These are phyloP conservation scores for Ectemnius continuus DNA, from an alignment of 2,888 invertebrate genomes.

Conservation along the genomic window DNA sequence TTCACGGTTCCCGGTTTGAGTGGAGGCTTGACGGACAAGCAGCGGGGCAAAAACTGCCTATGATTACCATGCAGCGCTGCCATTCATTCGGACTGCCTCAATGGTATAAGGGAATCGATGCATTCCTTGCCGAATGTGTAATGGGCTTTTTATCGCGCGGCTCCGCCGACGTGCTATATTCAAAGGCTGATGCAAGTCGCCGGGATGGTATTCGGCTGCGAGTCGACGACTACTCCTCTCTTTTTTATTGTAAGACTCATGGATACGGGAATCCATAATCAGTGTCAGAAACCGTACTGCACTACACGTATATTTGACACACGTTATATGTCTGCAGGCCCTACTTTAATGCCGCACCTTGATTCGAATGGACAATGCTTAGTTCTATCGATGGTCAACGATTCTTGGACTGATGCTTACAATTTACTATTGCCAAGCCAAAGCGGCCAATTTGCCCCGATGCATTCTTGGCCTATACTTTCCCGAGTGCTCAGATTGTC, in stretches of 20 bases:
- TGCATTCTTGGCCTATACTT: slow-evolving; percentile 20
- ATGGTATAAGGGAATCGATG: background rate
- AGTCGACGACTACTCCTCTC: no score
- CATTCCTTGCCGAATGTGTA: slow-evolving; percentile 3
- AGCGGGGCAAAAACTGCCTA: no score
- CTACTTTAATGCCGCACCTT: no score
- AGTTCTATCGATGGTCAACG: slow-evolving; percentile 63
- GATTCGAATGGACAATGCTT: slow-evolving; percentile 56
- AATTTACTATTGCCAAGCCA: slow-evolving; percentile 67
- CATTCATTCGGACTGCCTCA: background rate
- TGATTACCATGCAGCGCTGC: no score
- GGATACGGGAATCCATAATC: slow-evolving; percentile 2
- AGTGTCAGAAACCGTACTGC: no score
- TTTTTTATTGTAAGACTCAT: slow-evolving; percentile 5
- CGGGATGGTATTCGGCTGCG: background rate
- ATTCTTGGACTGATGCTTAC: slow-evolving; percentile 65
- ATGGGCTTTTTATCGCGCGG: background rate
- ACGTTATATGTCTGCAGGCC: background rate
- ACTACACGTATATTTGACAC: background rate
- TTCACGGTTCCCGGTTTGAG: no score
- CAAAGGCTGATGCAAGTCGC: slow-evolving; percentile 3
- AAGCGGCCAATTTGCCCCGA: slow-evolving; percentile 33
- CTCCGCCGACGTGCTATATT: background rate
- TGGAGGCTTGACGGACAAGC: no score
- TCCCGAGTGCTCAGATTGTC: slow-evolving; percentile 35